Base-by-base conservation (phyloP, 2,797 vertebrate species). In the Melanotaenia maccullochi region DNA sequence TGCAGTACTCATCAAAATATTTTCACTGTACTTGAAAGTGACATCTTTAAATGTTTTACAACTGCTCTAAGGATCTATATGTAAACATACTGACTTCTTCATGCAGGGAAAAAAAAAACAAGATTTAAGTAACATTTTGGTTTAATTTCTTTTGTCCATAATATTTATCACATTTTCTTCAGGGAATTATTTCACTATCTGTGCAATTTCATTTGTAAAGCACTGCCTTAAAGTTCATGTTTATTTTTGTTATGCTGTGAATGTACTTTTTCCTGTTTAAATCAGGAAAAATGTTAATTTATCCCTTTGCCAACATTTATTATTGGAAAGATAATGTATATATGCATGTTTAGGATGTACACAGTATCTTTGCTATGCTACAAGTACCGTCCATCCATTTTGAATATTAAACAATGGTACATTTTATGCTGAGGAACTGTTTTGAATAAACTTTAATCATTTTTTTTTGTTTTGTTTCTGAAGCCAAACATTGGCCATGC, bases 141-240 rank as follows among this genome's bases (percentile, higher is more conserved):
- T 60, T 66, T 36, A 0, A 13, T 32, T 12, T 18, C 2, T 49
- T 33, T 24, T 5, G 1, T 64, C 3, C 67, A 52, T 1, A 49
- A 13, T 36, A 54, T 54, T 4, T 60, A 11, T 49, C 4, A 73
- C 65, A 1, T 71, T 65, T 49, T 68, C 32, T 60, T 76, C 40
- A 76, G 71, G 60, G 57, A 75, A 61, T 28, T 36, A 2, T 40
- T 62, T 38, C 16, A 47, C 28, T 13, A 33, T 47, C 55, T 74
- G 55, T 78, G n/a, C 60, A 4, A 14, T 60, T 3, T 68, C 32
- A 25, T 11, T 38, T 11, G 20, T 60, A 9, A 58, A 69, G 3
- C 5, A 36, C 22, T 69, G 79, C 81, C 82, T 86, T 81, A 77
- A 67, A 20, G 1, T 54, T 32, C 84, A 54, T 35, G 0, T 7